phyloP scores from a whole-genome alignment of 2,797 vertebrate species.

The Rhodeus uyekii region DNA sequence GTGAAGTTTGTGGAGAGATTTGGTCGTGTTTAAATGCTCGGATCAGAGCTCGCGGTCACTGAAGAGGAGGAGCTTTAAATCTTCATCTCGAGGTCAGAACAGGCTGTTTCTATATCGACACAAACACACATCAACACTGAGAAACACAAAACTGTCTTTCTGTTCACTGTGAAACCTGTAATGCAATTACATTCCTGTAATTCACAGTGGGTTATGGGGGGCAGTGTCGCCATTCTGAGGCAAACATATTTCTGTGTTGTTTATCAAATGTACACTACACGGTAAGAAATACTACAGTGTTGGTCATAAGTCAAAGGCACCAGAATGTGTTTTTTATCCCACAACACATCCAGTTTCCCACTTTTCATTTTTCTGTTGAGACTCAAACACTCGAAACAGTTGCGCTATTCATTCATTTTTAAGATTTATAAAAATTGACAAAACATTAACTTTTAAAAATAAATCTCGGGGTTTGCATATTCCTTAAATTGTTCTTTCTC shows the following conservation, averaged over 20 bases:
- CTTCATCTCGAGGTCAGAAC: neutral
- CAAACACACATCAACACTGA: neutral
- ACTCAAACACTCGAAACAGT: too few species aligned
- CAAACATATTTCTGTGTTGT: neutral
- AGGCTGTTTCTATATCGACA: neutral
- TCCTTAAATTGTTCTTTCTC: too few species aligned
- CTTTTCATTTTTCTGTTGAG: too few species aligned
- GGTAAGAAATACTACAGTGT: too few species aligned
- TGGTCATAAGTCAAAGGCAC: neutral
- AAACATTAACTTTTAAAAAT: too few species aligned
- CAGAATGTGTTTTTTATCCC: neutral
- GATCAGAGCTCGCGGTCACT: neutral
- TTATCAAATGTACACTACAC: too few species aligned
- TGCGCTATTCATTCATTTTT: too few species aligned
- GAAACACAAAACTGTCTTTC: neutral
- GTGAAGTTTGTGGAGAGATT: neutral
- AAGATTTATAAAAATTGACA: too few species aligned
- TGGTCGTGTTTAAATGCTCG: neutral
- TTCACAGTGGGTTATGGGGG: too few species aligned
- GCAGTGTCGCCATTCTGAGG: too few species aligned
- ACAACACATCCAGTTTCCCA: neutral
- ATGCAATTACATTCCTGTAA: too few species aligned
- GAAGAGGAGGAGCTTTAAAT: neutral
- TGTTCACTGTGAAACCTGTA: neutral
- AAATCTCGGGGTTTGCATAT: too few species aligned